phyloP scores from a whole-genome alignment of 2,888 invertebrate genomes.

The Meliscaeva auricollis region DNA sequence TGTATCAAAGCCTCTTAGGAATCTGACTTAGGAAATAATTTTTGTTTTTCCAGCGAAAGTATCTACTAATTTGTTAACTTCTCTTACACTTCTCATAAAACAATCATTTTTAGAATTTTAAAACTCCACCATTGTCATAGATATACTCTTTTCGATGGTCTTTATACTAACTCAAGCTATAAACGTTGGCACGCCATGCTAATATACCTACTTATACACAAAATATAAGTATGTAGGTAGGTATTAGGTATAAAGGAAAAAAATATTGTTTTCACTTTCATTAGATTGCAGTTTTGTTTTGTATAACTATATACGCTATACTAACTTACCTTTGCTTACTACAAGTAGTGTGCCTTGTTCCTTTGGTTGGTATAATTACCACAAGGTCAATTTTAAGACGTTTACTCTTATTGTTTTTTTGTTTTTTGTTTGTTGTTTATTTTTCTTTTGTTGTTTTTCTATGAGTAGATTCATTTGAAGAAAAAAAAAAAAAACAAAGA shows the following conservation, averaged over 20 bases:
- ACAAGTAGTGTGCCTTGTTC: slow-evolving; percentile 52
- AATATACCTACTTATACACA: slow-evolving; percentile 17
- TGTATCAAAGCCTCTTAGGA: slow-evolving; percentile 3
- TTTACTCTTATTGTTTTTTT: slow-evolving; percentile 60
- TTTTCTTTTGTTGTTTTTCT: slow-evolving; percentile 9
- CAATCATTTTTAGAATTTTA: slow-evolving; percentile 28
- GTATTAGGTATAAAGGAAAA: too few relatives aligned
- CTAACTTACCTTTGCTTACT: background rate
- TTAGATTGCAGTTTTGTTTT: slow-evolving; percentile 58
- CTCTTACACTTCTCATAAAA: slow-evolving; percentile 31
- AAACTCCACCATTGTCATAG: slow-evolving; percentile 44
- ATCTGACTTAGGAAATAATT: slow-evolving; percentile 41
- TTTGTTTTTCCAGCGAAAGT: background rate
- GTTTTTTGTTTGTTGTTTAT: background rate
- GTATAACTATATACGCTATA: too few relatives aligned
- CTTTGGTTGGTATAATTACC: slow-evolving; percentile 68
- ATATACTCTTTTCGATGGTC: background rate
- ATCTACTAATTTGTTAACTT: slow-evolving; percentile 48
- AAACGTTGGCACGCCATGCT: slow-evolving; percentile 63
- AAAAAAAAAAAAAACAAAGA: background rate
- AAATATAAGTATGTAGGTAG: background rate
- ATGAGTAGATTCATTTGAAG: slow-evolving; percentile 10
- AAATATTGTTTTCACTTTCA: slow-evolving; percentile 70
- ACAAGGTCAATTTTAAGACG: slow-evolving; percentile 75
- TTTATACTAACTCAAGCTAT: slow-evolving; percentile 9